Percentiles rank a stretch among this genome's conserved stretches.
phyloP scores from a whole-genome alignment of 2,888 invertebrate genomes.

The Gortyna flavago region DNA sequence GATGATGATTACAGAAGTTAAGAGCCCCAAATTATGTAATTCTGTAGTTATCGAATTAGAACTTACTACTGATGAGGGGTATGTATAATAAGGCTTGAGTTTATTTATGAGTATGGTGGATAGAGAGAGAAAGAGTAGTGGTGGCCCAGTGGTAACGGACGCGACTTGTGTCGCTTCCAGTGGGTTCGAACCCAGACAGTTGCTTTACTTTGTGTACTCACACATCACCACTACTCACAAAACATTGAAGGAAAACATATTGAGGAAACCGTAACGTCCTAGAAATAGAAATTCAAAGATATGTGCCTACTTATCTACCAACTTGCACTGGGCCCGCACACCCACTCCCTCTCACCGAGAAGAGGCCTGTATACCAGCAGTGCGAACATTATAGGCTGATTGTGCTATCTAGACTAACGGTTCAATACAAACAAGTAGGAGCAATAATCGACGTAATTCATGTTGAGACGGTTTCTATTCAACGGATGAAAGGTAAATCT shows the following conservation, averaged over 20 bases:
- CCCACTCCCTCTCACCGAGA: too few species aligned
- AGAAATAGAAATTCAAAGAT: not conserved
- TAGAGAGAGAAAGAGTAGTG: too few species aligned
- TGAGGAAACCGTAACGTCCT: not conserved
- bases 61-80: not conserved
- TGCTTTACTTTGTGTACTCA: not conserved
- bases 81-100: not conserved
- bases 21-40: not conserved
- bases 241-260: not conserved
- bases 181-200: too few species aligned
- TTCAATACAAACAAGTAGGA: constrained; percentile 9
- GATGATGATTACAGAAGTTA: not conserved
- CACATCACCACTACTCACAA: not conserved
- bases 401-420: not conserved
- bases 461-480: constrained; percentile 6
- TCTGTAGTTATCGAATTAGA: not conserved
- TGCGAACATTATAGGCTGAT: too few species aligned
- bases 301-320: not conserved
- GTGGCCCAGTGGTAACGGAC: too few species aligned
- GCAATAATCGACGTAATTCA: constrained; percentile 18
- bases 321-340: not conserved
- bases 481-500: not conserved
- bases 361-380: too few species aligned
- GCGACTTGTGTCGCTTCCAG: too few species aligned
- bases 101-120: too few species aligned